Base-by-base conservation (phyloP, 1,140 invertebrate species). In the Psilanteris sp. region DNA sequence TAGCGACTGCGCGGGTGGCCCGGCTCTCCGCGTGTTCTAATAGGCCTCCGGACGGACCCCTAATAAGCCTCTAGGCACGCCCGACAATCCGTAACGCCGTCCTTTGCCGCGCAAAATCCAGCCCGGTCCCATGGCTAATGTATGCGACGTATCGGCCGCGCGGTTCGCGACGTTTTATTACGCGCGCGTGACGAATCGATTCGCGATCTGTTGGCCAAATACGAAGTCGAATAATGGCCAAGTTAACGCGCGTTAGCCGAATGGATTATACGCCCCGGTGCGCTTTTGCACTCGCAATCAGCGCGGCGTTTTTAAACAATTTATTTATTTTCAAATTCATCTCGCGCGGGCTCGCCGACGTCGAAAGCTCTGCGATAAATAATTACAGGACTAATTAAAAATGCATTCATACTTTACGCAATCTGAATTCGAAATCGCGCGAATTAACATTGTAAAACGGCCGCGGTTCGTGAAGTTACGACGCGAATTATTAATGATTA, bases 1-100 rank as follows among this genome's bases (percentile, higher is more conserved):
- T 8, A n/a, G 26, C 41, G 10, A 37, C 59, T 16, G 62, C 62
- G 75, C 68, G 75, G 75, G 75, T 77, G 75, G 75, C 68, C 75
- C 34, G 10, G 14, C 24, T 36, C 9, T 15, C 32, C 57, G 44
- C 39, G 44, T 77, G 73, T 68, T 78, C 68, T 73, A 78, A 73
- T 73, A 73, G 59, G 41, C 50, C 27, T 57, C 9, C 32, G 27
- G 29, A 31, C 15, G 39, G 43, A 41, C 48, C 55, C 57, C 50
- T 77, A 72, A 72, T 77, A 77, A 55, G 43, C 48, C 36, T 41
- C 67, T 71, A 72, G 62, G 55, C 16, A 26, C 37, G 8, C 4
- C 61, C 36, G 32, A 13, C 46, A 9, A 41, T 16, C 7, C n/a
- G 37, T 14, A 66, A 52, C 36, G 13, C 10, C 15, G 5, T 10